Evolutionary conservation across 2,888 invertebrate species (phyloP), one percentile per base, ranked within the genome.

Genomic region (Onthophagus sagittarius): DNA sequence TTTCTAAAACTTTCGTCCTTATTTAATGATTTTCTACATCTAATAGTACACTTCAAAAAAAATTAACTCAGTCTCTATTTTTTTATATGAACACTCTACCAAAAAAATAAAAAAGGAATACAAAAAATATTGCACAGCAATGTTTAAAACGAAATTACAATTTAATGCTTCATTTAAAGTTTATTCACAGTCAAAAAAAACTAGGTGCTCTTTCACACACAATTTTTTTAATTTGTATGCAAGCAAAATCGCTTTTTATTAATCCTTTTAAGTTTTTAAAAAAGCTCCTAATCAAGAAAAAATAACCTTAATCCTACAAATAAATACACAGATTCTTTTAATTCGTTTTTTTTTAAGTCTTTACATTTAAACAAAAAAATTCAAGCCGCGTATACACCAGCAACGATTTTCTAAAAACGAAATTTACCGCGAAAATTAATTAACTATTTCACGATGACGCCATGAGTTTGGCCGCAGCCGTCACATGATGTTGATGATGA

Each of bases 401-500:
- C 39, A 53, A 53, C 39, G 23, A 23, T 23, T 23, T 23, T 23
- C 23, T 23, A 23, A 53, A 53, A 7, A 53, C 39, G n/a, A 53
- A 7, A 53, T 11, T 53, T 53, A 53, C 39, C 11, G 7, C 39
- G 11, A 53, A 11, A 53, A 7, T 9, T 11, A 53, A 7, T 53
- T 53, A 53, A 9, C n/a, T 23, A 67, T 23, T 63, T 67, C 92
- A 94, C 85, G 94, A 93, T 73, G 94, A 93, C 9, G 94, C 94
- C 90, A 94, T 93, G 76, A 94, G 87, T 84, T 94, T 94, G 73
- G 94, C 93, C 75, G 94, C 93, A 76, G 93, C 93, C 63, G 94
- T 93, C 77, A 94, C 94, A 86, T 94, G 94, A 82, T 94, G 93
- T 83, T 94, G 94, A 85, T 94, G 94, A 82, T 94, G 92, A 85